Conservation (phyloP, 2,888 invertebrate species). For the Rosalia funebris region DNA sequence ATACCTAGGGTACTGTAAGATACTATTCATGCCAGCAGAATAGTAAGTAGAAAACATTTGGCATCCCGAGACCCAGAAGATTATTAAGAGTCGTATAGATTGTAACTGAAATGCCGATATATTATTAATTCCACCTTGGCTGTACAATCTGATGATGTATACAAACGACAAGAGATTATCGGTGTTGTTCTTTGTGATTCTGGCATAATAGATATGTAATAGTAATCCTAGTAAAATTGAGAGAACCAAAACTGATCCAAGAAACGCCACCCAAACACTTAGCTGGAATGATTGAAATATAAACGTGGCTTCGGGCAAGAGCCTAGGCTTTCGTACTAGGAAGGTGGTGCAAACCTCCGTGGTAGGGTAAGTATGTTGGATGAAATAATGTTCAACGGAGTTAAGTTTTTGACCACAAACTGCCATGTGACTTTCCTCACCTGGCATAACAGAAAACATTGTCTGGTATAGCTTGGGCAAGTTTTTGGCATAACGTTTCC, state of each 20-base stretch:
- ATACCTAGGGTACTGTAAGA: not conserved
- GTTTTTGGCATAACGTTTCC: too few relatives aligned
- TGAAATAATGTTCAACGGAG: not conserved
- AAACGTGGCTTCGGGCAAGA: not conserved
- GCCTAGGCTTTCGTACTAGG: not conserved
- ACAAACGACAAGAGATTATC: not conserved
- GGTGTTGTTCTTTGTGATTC: not conserved
- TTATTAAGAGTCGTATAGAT: not conserved
- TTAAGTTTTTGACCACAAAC: not conserved
- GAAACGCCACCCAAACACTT: not conserved
- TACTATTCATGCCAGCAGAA: not conserved
- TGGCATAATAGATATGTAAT: not conserved
- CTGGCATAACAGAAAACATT: not conserved
- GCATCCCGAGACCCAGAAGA: not conserved
- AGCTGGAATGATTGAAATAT: slow-evolving; percentile 3
- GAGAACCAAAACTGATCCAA: not conserved
- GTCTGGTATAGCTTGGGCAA: not conserved
- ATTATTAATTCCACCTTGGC: not conserved
- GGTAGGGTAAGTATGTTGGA: not conserved
- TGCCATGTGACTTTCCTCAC: not conserved
- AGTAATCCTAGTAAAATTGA: not conserved
- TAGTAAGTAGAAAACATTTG: not conserved
- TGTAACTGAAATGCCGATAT: not conserved
- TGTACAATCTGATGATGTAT: not conserved
- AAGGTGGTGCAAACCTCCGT: not conserved